phyloP scores from a whole-genome alignment of 2,797 vertebrate species.

The Acipenser transmontanus region DNA sequence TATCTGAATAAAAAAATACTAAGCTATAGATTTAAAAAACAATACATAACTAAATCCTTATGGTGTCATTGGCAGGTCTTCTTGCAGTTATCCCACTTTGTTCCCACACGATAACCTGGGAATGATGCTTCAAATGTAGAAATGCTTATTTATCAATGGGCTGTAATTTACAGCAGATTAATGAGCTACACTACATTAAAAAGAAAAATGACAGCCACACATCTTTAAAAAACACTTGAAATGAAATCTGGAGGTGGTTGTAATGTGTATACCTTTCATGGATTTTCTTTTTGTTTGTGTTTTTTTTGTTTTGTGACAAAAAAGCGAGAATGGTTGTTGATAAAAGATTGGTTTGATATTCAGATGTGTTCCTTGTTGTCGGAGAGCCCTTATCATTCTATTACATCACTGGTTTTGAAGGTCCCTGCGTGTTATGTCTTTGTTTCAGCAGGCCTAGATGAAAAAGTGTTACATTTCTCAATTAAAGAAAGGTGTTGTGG shows the following conservation, averaged over 20 bases:
- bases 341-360: conserved; percentile 54
- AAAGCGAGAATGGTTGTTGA: conserved; percentile 26
- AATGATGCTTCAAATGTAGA: too few species aligned
- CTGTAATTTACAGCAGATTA: conserved; percentile 38
- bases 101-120: too few species aligned
- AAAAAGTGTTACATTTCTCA: conserved; percentile 2
- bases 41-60: too few species aligned
- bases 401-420: too few species aligned
- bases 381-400: not conserved
- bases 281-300: too few species aligned
- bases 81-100: too few species aligned
- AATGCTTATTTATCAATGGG: too few species aligned
- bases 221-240: conserved; percentile 56
- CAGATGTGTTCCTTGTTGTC: conserved; percentile 43
- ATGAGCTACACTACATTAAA: conserved; percentile 58
- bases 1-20: too few species aligned
- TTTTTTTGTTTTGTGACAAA: conserved; percentile 7
- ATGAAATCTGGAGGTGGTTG: not conserved
- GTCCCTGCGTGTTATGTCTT: not conserved
- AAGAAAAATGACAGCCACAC: conserved; percentile 50
- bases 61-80: too few species aligned
- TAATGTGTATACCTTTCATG: too few species aligned
- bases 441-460: not conserved
- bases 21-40: too few species aligned
- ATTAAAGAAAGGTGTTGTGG: conserved; percentile 4